Conservation (phyloP, 2,113 vertebrate species). For the Coptodon bakossiorum region DNA sequence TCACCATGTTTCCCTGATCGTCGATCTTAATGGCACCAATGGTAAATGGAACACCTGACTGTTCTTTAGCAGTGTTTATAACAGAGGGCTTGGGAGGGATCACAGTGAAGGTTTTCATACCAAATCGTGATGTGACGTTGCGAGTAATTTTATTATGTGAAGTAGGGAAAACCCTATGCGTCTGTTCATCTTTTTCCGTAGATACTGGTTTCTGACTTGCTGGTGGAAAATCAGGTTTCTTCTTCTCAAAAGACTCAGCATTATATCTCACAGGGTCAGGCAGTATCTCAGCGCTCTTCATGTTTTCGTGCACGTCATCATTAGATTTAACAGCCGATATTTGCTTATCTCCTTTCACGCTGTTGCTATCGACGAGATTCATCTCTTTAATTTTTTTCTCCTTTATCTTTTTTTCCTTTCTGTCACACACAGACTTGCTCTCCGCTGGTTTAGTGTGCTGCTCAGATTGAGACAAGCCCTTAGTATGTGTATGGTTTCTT, state of each 20-base stretch:
- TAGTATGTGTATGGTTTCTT: neutral
- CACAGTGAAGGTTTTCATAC: slow-evolving; percentile 90
- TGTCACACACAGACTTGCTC: neutral
- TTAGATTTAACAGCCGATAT: neutral
- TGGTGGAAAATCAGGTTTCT: neutral
- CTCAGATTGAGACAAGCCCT: neutral
- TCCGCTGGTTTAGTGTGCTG: neutral
- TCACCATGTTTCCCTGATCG: slow-evolving; percentile 87
- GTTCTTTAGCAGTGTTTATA: slow-evolving; percentile 58
- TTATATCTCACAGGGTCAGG: neutral
- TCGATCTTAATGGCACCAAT: slow-evolving; percentile 89
- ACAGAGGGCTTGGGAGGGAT: slow-evolving; percentile 81
- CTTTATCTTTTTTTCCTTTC: neutral
- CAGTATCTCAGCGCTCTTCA: neutral
- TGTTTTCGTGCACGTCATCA: neutral
- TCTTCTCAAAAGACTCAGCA: neutral
- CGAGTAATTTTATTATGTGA: slow-evolving; percentile 63
- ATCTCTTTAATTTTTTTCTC: neutral
- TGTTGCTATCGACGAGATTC: neutral
- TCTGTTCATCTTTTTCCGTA: slow-evolving; percentile 1
- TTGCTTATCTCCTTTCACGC: slow-evolving; percentile 3
- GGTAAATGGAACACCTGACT: slow-evolving; percentile 58
- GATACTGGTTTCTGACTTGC: neutral
- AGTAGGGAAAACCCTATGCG: slow-evolving; percentile 18
- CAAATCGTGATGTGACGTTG: slow-evolving; percentile 73